A percentile compares a stretch with the other conserved stretches of the same genome.
phyloP scores from a whole-genome alignment of 2,113 vertebrate genomes.

The Scolopax mira region DNA sequence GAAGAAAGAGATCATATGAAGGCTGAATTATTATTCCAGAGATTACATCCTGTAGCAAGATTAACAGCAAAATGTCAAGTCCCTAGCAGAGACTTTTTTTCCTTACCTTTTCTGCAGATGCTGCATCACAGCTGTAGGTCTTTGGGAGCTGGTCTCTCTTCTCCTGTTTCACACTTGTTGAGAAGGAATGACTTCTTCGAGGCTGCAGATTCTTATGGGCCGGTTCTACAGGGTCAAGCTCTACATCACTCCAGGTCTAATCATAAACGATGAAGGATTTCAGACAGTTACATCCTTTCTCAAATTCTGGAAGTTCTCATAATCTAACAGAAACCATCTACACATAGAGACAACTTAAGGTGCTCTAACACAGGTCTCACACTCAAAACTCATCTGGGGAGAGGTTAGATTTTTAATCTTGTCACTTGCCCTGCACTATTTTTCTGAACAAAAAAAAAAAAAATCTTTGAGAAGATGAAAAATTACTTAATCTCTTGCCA shows the following conservation, averaged over 20 bases:
- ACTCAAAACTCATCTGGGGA: not conserved
- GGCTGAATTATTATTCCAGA: not conserved
- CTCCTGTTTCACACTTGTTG: conserved; percentile 13
- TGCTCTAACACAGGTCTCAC: not conserved
- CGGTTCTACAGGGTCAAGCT: conserved; percentile 51
- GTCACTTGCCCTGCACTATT: not conserved
- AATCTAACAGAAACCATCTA: not conserved
- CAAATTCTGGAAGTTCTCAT: not conserved
- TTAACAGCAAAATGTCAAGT: not conserved
- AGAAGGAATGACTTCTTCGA: conserved; percentile 59
- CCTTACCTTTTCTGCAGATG: conserved; percentile 37
- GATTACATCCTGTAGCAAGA: not conserved
- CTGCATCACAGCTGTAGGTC: not conserved
- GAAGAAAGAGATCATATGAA: not conserved
- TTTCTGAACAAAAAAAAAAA: not conserved
- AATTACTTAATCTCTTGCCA: not conserved
- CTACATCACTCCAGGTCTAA: conserved; percentile 61
- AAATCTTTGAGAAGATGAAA: not conserved
- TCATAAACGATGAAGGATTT: not conserved
- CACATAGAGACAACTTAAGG: not conserved
- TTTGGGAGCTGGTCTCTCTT: conserved; percentile 34
- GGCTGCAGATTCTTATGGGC: conserved; percentile 19
- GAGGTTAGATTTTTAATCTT: not conserved
- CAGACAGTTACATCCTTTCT: not conserved
- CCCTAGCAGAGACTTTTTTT: not conserved